Conservation (phyloP, 2,888 invertebrate species). For the Druceiella hillmani region DNA sequence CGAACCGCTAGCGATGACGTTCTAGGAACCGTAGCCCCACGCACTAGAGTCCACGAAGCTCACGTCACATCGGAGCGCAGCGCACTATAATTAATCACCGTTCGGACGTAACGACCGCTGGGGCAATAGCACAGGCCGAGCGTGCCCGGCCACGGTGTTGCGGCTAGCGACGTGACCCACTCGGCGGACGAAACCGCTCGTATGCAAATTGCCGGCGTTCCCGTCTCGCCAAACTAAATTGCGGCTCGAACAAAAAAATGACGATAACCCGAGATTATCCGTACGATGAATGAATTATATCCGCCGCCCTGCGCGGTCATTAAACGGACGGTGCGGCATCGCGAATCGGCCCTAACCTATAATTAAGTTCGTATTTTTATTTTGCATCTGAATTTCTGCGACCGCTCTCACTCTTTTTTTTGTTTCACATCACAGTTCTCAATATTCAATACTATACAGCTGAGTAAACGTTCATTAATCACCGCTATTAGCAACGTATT, state of each 20-base stretch:
- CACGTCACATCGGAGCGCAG: no score
- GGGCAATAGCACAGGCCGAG: no score
- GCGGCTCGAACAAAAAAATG: constrained; percentile 2
- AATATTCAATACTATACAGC: not conserved
- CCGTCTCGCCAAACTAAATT: not conserved
- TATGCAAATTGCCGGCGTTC: constrained; percentile 2
- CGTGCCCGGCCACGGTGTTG: no score
- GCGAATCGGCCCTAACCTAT: not conserved
- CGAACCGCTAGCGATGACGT: constrained; percentile 13
- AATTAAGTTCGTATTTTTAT: not conserved
- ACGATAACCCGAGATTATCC: constrained; percentile 5
- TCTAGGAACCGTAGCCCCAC: no score
- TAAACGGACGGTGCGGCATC: no score
- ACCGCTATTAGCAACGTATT: no score
- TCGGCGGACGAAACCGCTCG: no score
- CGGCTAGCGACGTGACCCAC: no score
- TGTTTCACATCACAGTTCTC: not conserved
- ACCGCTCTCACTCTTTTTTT: no score
- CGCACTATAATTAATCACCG: no score
- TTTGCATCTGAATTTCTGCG: constrained; percentile 1
- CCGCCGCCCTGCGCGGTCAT: not conserved
- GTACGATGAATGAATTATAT: not conserved
- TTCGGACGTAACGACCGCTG: no score
- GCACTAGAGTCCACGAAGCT: no score
- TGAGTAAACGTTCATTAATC: not conserved